Conservation (phyloP, 1,140 invertebrate species). For the Achroia grisella region DNA sequence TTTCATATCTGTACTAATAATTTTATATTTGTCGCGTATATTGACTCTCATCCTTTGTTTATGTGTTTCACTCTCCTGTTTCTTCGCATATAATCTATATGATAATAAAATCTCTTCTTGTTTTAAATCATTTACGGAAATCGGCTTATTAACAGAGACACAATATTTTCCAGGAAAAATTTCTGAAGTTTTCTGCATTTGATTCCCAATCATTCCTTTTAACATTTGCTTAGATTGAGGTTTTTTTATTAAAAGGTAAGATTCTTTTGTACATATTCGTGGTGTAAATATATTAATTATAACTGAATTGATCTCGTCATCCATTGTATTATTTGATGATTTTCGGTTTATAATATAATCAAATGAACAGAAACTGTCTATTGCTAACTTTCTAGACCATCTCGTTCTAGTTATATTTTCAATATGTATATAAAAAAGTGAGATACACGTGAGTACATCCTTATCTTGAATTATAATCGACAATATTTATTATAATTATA, state of each 20-base stretch:
- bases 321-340: no score
- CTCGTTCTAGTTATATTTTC: no score
- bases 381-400: no score
- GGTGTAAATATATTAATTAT: constrained; percentile 23
- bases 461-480: no score
- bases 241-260: background rate
- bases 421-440: no score
- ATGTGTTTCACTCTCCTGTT: constrained; percentile 23
- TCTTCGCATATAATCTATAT: constrained; percentile 41
- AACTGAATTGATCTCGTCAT: constrained; percentile 21
- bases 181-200: constrained; percentile 9
- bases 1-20: constrained; percentile 18
- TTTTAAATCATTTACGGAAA: constrained; percentile 25
- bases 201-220: background rate
- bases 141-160: constrained; percentile 17
- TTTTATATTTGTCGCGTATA: constrained; percentile 40
- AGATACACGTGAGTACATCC: no score
- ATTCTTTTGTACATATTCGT: constrained; percentile 9
- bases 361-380: no score
- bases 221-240: background rate
- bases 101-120: constrained; percentile 32
- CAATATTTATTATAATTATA: no score
- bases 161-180: constrained; percentile 13
- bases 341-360: no score
- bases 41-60: constrained; percentile 19